Evolutionary conservation across 2,888 invertebrate genomes (phyloP).

Genomic region (Esperia sulphurella): DNA sequence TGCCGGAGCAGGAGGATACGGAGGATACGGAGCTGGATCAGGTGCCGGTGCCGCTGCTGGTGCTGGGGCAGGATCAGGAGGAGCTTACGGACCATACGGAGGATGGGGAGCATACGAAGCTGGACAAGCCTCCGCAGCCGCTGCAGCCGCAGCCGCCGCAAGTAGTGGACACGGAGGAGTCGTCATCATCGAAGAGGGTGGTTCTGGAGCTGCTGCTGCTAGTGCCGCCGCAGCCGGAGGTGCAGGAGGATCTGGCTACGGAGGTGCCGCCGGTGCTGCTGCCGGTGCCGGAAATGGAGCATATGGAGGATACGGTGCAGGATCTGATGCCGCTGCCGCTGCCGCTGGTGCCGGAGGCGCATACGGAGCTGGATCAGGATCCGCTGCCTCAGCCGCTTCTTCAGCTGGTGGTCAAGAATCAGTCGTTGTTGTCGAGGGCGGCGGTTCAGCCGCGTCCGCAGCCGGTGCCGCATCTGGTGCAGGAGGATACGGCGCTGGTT

Average conservation of each 20-base stretch:
- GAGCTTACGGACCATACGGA: conserved; percentile 2
- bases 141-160: not conserved
- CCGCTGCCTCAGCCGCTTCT: not conserved
- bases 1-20: not conserved
- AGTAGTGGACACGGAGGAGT: too few relatives aligned
- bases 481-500: not conserved
- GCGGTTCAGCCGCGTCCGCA: not conserved
- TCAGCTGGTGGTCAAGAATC: not conserved
- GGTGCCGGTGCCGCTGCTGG: not conserved
- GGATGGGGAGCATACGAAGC: not conserved
- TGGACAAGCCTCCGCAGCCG: not conserved
- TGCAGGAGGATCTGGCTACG: not conserved
- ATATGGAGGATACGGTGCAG: not conserved
- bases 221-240: not conserved
- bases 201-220: too few relatives aligned
- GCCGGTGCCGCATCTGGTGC: not conserved
- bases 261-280: not conserved
- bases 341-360: conserved; percentile 1
- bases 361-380: not conserved
- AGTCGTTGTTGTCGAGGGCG: not conserved
- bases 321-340: not conserved
- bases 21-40: not conserved
- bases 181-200: too few relatives aligned
- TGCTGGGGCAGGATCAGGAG: not conserved
- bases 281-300: not conserved